Evolutionary conservation across 2,113 vertebrate species (phyloP).

Genomic region (Ochotona princeps): DNA sequence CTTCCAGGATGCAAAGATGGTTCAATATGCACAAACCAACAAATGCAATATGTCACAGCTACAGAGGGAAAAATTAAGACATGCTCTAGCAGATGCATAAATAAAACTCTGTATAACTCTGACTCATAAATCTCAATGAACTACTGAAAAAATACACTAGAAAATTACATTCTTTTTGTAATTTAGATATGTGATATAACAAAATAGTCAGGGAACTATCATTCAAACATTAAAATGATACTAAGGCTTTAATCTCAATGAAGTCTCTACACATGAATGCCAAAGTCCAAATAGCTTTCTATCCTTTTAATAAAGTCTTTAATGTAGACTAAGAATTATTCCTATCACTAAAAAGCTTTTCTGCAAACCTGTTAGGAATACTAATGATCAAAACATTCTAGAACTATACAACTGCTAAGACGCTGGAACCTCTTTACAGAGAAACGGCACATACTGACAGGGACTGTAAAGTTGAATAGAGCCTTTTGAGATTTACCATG

Average conservation of each 20-base stretch:
- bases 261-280: not conserved
- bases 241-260: conserved; percentile 14
- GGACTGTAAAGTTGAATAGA: not conserved
- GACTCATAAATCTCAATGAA: conserved; percentile 2
- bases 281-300: not conserved
- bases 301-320: not conserved
- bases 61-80: too few species aligned
- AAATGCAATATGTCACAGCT: too few species aligned
- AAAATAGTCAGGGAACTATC: not conserved
- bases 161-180: not conserved
- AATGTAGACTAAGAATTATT: not conserved
- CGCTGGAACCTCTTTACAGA: not conserved
- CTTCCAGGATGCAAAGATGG: too few species aligned
- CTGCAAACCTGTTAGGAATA: not conserved
- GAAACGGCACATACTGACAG: not conserved
- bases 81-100: not conserved
- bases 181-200: not conserved
- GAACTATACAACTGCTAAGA: not conserved
- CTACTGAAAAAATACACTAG: not conserved
- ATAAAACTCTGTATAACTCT: not conserved
- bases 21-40: too few species aligned
- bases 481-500: not conserved
- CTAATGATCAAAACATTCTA: not conserved
- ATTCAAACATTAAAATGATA: conserved; percentile 11
- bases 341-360: not conserved